Evolutionary conservation across 2,888 invertebrate genomes (phyloP).

Genomic region (Drosophila falleni): DNA sequence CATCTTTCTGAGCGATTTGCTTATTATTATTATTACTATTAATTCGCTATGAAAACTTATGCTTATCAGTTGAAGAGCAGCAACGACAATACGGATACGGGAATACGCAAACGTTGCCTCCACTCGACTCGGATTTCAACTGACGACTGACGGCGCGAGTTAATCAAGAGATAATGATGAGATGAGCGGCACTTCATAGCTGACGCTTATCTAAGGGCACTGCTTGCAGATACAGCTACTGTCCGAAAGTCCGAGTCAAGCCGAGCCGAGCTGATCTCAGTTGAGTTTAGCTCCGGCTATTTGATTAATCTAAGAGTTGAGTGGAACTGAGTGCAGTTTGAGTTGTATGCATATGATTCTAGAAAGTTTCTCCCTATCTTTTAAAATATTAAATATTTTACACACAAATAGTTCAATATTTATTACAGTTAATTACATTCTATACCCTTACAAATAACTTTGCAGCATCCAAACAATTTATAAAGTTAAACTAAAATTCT

Average conservation of each 20-base stretch:
- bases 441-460: neutral
- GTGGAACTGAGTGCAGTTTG: constrained; percentile 1
- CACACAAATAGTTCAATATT: neutral
- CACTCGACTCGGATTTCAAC: constrained; percentile 52
- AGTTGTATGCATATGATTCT: neutral
- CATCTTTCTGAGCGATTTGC: constrained; percentile 50
- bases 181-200: constrained; percentile 27
- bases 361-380: neutral
- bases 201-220: constrained; percentile 60
- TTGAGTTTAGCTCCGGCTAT: constrained; percentile 3
- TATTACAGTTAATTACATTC: neutral
- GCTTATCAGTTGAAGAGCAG: constrained; percentile 62
- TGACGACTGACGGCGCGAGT: constrained; percentile 59
- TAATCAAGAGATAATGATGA: constrained; percentile 79
- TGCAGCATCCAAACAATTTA: neutral
- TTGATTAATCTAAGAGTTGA: constrained; percentile 49
- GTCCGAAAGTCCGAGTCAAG: constrained; percentile 8
- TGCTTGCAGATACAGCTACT: neutral
- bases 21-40: constrained; percentile 20
- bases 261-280: constrained; percentile 15
- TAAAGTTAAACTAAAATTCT: too few species aligned
- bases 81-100: constrained; percentile 22
- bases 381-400: neutral
- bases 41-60: constrained; percentile 25
- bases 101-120: constrained; percentile 32